phyloP scores from a whole-genome alignment of 2,888 invertebrate species.

The Netelia melanura region DNA sequence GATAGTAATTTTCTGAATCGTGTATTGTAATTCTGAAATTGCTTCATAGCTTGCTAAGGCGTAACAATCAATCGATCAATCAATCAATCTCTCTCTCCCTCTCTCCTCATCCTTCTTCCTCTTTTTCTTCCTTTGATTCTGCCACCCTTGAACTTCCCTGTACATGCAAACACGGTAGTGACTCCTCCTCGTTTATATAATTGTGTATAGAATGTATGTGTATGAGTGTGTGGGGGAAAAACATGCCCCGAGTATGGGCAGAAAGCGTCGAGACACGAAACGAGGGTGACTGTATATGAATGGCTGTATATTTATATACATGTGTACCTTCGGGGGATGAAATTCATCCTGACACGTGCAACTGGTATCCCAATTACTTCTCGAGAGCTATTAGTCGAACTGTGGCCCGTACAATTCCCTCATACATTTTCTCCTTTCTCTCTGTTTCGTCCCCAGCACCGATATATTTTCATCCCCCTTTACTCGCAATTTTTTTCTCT shows the following conservation, averaged over 20 bases:
- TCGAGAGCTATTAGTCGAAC: constrained; percentile 74
- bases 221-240: not conserved
- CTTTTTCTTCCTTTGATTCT: constrained; percentile 18
- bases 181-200: constrained; percentile 44
- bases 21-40: too few species aligned
- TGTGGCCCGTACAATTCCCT: constrained; percentile 60
- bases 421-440: constrained; percentile 64
- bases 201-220: constrained; percentile 32
- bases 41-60: too few species aligned
- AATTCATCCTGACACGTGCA: constrained; percentile 78
- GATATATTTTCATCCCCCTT: constrained; percentile 58
- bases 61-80: too few species aligned
- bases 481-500: constrained; percentile 24
- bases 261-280: constrained; percentile 21
- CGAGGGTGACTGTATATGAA: not conserved
- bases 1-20: too few species aligned
- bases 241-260: constrained; percentile 1
- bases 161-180: constrained; percentile 13
- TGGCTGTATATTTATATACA: not conserved
- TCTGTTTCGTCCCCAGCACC: constrained; percentile 52
- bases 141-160: not conserved
- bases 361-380: constrained; percentile 80
- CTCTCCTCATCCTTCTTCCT: constrained; percentile 20
- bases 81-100: too few species aligned
- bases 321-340: constrained; percentile 67